A percentile compares a stretch with the other conserved stretches of the same genome.
Conservation (phyloP, 30 jellyfish, hydroid and myxozoan genomes). For the Chironex yamaguchii region DNA sequence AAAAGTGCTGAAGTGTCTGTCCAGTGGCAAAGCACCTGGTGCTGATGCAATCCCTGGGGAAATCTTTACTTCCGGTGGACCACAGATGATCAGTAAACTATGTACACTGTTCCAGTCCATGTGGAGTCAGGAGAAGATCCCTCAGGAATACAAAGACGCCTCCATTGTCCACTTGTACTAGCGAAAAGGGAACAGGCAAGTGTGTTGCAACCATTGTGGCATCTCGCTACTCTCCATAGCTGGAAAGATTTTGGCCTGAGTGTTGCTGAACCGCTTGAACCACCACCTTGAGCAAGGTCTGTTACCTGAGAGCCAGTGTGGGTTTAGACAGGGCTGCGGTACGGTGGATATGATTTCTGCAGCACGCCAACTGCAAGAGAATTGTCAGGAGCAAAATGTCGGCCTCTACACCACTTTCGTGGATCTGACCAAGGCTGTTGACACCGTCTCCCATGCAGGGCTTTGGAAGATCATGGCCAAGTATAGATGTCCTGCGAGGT, state of each 20-base stretch:
- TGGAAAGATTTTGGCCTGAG: not conserved
- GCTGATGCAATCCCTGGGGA: not conserved
- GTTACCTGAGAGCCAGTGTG: not conserved
- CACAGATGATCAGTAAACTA: too few species aligned
- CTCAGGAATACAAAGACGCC: not conserved
- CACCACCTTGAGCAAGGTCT: not conserved
- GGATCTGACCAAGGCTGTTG: not conserved
- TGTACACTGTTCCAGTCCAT: too few species aligned
- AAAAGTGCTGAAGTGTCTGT: not conserved
- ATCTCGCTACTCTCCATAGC: not conserved
- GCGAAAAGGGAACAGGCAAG: not conserved
- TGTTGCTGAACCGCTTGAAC: not conserved
- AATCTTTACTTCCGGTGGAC: not conserved
- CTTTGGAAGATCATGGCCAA: too few species aligned
- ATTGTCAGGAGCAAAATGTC: not conserved
- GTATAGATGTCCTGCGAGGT: too few species aligned
- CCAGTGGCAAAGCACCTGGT: not conserved
- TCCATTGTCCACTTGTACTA: not conserved
- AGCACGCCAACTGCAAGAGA: not conserved
- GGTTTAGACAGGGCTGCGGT: not conserved
- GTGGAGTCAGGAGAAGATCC: not conserved
- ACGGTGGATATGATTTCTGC: not conserved
- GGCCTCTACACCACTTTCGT: slow-evolving; percentile 5
- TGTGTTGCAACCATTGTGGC: not conserved
- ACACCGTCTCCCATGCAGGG: too few species aligned